Conservation (phyloP, 2,113 vertebrate genomes). For the Myotis davidii region DNA sequence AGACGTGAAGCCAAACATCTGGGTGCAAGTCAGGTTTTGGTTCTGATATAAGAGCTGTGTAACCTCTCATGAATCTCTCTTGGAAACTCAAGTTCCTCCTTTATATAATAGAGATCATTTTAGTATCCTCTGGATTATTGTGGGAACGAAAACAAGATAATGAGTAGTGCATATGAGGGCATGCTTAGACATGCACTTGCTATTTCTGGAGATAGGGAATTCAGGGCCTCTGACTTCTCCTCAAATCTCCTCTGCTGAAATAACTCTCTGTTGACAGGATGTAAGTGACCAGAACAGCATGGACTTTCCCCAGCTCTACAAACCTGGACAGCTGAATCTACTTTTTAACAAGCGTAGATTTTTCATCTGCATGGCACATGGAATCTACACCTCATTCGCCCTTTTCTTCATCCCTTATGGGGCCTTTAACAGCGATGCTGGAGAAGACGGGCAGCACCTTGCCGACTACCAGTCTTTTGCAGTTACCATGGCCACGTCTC, state of each 20-base stretch:
- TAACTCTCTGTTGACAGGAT: conserved; percentile 83
- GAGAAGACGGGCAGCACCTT: conserved; percentile 86
- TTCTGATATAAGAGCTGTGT: not conserved
- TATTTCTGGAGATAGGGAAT: conserved; percentile 7
- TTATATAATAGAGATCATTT: conserved; percentile 10
- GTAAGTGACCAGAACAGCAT: conserved; percentile 89
- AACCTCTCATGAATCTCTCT: not conserved
- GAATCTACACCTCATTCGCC: conserved; percentile 88
- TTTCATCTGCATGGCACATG: conserved; percentile 89
- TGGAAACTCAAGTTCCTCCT: not conserved
- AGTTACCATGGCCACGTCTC: conserved; percentile 89
- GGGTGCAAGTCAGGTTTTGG: not conserved
- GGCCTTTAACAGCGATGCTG: conserved; percentile 84
- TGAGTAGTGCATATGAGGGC: not conserved
- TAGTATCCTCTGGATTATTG: conserved; percentile 30
- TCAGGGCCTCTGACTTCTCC: not conserved
- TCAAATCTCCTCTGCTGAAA: conserved; percentile 3
- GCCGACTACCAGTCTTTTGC: conserved; percentile 91
- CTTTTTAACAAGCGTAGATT: conserved; percentile 92
- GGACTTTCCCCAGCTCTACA: conserved; percentile 88
- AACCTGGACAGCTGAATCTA: conserved; percentile 90
- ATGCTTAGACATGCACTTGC: not conserved
- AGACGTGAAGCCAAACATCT: not conserved
- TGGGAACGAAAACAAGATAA: conserved; percentile 27
- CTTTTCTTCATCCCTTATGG: conserved; percentile 92